Base-by-base conservation (phyloP, 1,140 invertebrate species). In the Notospermus geniculatus region DNA sequence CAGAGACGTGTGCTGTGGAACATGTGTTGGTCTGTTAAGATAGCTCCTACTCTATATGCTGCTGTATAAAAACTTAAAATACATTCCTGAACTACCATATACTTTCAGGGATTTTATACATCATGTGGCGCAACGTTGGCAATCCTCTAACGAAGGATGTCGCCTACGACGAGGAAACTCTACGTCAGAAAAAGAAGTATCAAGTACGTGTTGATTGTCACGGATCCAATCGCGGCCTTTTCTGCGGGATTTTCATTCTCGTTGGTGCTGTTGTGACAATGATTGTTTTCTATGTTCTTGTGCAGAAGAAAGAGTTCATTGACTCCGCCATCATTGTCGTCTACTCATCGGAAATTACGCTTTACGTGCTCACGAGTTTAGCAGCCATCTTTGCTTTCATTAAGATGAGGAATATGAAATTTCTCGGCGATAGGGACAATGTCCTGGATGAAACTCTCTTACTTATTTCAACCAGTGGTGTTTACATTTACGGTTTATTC, bases 231-330 rank as follows among this genome's bases (percentile, higher is more conserved):
- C 94, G 95, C 43, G 82, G 80, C 2, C 84, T 97, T 0, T 97
- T 97, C 74, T 88, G 94, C 39, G 95, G 95, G 25, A 95, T 97
- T 60, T 80, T 97, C 19, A 88, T 74, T 2, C 62, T 74, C 27
- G 93, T 97, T 0, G 80, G 95, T 25, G 94, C 93, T 4, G 95
- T 97, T 62, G 95, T 97, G 68, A 93, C 92, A 1, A 84, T 96
- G 7, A 95, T 97, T 62, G 84, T 95, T 0, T 97, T 95, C 82
- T 96, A 96, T 81, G 93, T 97, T 2, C 65, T 73, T 30, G 59
- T 62, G 13, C 57, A 57, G 2, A 29, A 46, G 15, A 54, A 39
- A 59, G 46, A 54, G 7, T 60, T 50, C 50, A 17, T 41, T 17
- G 53, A 63, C n/a, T 57, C 66, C 0, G 74, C 68, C 22, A 56